A percentile compares a stretch with the other conserved stretches of the same genome.
Evolutionary conservation across 2,113 vertebrate species (phyloP).

Genomic region (Notechis scutatus): DNA sequence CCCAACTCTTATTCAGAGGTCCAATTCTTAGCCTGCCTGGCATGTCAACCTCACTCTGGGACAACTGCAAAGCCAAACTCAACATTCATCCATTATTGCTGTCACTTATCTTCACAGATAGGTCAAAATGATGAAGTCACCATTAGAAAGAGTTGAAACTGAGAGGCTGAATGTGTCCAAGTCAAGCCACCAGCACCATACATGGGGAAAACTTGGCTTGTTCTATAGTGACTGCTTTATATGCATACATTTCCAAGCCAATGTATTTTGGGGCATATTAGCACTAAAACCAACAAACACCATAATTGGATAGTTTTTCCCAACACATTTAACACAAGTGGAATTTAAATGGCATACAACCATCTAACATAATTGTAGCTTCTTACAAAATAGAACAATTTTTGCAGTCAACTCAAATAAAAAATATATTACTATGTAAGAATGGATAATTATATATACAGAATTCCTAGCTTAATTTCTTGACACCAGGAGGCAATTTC

Average conservation of each 20-base stretch:
- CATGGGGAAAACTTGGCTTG: conserved; percentile 29
- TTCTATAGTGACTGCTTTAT: conserved; percentile 54
- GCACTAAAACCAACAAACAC: conserved; percentile 30
- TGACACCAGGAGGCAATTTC: background rate
- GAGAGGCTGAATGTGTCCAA: background rate
- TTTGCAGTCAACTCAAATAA: background rate
- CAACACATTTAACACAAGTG: background rate
- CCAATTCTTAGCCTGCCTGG: background rate
- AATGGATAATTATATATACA: background rate
- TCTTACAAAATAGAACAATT: background rate
- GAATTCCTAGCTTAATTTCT: background rate
- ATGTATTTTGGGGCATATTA: conserved; percentile 45
- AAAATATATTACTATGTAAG: background rate
- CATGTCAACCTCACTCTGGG: background rate
- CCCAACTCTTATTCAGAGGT: background rate
- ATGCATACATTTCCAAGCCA: background rate
- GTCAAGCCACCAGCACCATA: conserved; percentile 15
- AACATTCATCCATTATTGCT: background rate
- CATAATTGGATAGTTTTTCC: background rate
- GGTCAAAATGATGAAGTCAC: background rate
- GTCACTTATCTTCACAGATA: background rate
- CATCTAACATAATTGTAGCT: background rate
- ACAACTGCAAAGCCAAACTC: accelerated
- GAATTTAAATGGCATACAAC: background rate
- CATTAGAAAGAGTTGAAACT: background rate